Percentiles rank a stretch among this genome's conserved stretches.
Evolutionary conservation across 1,140 invertebrate genomes (phyloP).

Genomic region (Augochlora pura): DNA sequence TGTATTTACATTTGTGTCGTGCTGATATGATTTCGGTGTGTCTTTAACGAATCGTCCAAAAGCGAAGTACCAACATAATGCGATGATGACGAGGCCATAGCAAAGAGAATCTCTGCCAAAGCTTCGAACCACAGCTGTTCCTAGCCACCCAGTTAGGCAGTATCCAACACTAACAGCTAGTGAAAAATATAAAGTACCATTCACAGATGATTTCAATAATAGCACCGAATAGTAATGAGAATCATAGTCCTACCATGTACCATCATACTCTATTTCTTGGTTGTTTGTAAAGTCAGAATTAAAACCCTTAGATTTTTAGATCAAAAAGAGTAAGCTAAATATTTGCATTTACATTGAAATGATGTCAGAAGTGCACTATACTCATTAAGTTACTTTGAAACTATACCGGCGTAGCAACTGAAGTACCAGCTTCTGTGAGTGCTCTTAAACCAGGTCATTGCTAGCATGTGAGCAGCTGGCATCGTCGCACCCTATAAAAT

Average conservation of each 20-base stretch:
- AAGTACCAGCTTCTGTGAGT: slow-evolving; percentile 82
- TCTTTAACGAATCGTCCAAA: slow-evolving; percentile 87
- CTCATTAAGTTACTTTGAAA: neutral
- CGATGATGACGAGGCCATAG: slow-evolving; percentile 81
- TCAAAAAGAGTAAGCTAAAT: too few relatives aligned
- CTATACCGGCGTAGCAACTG: slow-evolving; percentile 82
- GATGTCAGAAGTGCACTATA: too few relatives aligned
- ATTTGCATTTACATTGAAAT: too few relatives aligned
- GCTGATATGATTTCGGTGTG: slow-evolving; percentile 77
- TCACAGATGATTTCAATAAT: neutral
- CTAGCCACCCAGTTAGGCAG: slow-evolving; percentile 81
- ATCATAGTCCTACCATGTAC: too few relatives aligned
- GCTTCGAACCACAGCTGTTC: slow-evolving; percentile 79
- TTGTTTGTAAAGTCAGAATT: too few relatives aligned
- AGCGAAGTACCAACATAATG: slow-evolving; percentile 85
- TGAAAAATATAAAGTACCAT: slow-evolving; percentile 29
- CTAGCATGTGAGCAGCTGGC: slow-evolving; percentile 83
- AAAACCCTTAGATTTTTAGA: too few relatives aligned
- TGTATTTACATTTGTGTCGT: slow-evolving; percentile 76
- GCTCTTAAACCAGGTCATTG: slow-evolving; percentile 83
- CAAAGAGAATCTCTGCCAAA: slow-evolving; percentile 82
- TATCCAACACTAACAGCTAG: slow-evolving; percentile 82
- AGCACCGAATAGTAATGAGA: too few relatives aligned
- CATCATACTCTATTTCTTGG: too few relatives aligned
- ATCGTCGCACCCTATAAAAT: slow-evolving; percentile 80